Base-by-base conservation (phyloP, 2,797 vertebrate genomes). In the Helostoma temminkii region DNA sequence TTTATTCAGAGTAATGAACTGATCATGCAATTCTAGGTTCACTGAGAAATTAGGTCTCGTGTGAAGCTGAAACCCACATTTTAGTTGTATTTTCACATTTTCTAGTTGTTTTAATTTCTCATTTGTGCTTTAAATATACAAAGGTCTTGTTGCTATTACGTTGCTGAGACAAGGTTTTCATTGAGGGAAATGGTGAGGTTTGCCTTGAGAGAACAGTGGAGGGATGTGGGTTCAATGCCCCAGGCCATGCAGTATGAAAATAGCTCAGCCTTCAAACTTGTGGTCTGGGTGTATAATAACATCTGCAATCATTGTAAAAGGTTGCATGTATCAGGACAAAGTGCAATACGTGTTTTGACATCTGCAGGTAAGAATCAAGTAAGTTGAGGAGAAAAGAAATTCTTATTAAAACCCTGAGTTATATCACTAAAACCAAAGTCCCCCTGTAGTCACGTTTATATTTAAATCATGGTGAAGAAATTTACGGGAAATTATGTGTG, bases 211-310 rank as follows among this genome's bases (percentile, higher is more conserved):
- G 84, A 81, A 90, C 85, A 90, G 91, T 81, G 88, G 78, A 89
- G 91, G 92, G 92, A 93, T 93, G 94, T 93, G 93, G 92, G 91
- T 87, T 90, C 73, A 87, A 81, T 86, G 86, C 85, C 85, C 86
- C 79, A 86, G 85, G 88, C 88, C 83, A 90, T 84, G 87, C 89
- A 87, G 90, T 89, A 92, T 93, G 89, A 94, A 94, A 94, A 94
- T 94, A 94, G 92, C 92, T 82, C 87, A 85, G 75, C 78, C 79
- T 88, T 90, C 85, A 84, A 91, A 87, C 79, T 83, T 88, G 92
- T 74, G 91, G 92, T 92, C 71, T 59, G 68, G 54, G 74, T 65
- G 74, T 90, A 92, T 86, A 93, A 92, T 88, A 93, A 93, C 92
- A 92, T 76, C 73, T 69, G 76, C 70, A 71, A 80, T 91, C 81